A percentile compares a stretch with the other conserved stretches of the same genome.
phyloP scores from a whole-genome alignment of 2,888 invertebrate genomes.

The Bruchidius siliquastri region DNA sequence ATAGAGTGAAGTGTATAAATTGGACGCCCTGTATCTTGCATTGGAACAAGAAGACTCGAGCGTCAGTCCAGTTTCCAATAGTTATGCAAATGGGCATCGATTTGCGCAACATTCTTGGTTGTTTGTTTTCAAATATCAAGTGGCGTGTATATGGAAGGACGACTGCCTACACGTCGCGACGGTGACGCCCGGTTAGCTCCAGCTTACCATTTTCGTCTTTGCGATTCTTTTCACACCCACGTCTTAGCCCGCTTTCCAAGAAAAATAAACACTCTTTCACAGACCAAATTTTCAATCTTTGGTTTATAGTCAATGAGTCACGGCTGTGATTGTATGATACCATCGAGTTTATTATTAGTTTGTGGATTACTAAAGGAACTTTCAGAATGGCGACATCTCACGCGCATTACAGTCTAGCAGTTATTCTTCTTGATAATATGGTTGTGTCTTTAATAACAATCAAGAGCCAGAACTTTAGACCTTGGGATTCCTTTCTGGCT shows the following conservation, averaged over 20 bases:
- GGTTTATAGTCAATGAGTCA: neutral
- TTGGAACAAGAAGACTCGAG: neutral
- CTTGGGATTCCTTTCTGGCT: too few relatives aligned
- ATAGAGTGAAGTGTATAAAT: too few relatives aligned
- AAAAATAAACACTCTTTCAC: neutral
- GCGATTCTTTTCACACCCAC: neutral
- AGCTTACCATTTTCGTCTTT: neutral
- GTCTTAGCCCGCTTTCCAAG: neutral
- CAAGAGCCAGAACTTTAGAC: too few relatives aligned
- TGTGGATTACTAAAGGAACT: neutral
- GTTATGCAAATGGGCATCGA: constrained; percentile 12
- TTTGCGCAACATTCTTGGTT: constrained; percentile 9
- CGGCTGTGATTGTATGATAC: neutral
- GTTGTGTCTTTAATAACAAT: too few relatives aligned
- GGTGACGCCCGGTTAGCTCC: neutral
- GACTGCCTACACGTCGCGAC: constrained; percentile 9
- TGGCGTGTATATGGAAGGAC: constrained; percentile 14
- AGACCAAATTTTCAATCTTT: neutral
- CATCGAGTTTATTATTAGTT: neutral
- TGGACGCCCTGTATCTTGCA: too few relatives aligned
- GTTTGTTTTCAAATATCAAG: constrained; percentile 11
- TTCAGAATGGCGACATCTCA: neutral
- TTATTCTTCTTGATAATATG: too few relatives aligned
- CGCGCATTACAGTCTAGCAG: neutral
- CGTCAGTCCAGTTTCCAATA: constrained; percentile 12